phyloP scores from a whole-genome alignment of 2,888 invertebrate genomes.

The Rhaphigaster nebulosa region DNA sequence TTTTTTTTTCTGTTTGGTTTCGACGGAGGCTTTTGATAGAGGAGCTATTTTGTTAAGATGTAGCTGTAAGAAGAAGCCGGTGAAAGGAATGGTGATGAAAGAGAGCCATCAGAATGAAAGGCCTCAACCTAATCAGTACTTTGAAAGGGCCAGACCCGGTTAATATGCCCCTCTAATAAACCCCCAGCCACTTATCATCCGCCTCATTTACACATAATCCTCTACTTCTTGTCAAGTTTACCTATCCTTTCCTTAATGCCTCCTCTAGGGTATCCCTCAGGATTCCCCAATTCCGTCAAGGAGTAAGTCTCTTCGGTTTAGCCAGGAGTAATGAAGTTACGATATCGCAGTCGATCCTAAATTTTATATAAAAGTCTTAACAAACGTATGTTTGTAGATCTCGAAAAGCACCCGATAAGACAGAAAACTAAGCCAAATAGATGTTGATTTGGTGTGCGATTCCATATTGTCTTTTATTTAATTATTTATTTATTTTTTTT shows the following conservation, averaged over 20 bases:
- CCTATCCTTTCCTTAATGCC: not conserved
- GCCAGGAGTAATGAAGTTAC: no score
- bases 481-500: no score
- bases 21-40: constrained; percentile 22
- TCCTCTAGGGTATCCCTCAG: not conserved
- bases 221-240: not conserved
- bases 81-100: constrained; percentile 44
- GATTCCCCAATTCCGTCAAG: not conserved
- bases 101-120: constrained; percentile 6
- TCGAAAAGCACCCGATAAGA: no score
- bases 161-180: constrained; percentile 32
- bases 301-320: no score
- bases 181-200: constrained; percentile 35
- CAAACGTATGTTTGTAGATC: no score
- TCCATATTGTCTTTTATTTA: no score
- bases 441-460: no score
- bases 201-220: constrained; percentile 47
- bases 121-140: constrained; percentile 1
- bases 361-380: no score
- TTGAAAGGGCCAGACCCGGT: not conserved
- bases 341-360: no score
- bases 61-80: constrained; percentile 25
- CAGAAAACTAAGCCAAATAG: no score
- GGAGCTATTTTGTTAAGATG: constrained; percentile 46
- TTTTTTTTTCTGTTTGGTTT: constrained; percentile 38